Base-by-base conservation (phyloP, 2,888 invertebrate species). In the Hirtodrosophila alboralis region DNA sequence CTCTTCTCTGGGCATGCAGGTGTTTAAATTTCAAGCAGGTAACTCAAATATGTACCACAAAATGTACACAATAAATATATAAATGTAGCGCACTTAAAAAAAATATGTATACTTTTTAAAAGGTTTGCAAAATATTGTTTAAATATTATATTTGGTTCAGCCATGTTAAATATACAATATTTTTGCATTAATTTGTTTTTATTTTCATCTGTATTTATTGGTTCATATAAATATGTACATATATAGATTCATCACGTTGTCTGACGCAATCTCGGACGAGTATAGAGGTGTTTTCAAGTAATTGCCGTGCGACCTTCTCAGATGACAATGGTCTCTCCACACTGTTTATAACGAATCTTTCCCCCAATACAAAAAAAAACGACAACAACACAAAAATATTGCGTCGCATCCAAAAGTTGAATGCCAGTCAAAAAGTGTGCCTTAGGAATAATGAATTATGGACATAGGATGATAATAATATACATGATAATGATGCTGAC, bases 261-360 rank as follows among this genome's bases (percentile, higher is more conserved):
- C 83, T 79, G 78, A 75, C 83, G 79, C 83, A 81, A 81, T 70
- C 53, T 47, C 47, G 31, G 57, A 13, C 47, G 64, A 64, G 69
- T 38, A n/a, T n/a, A 47, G 72, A 57, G 56, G 63, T 72, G 62
- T 64, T 52, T 21, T 74, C 60, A 57, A 59, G 57, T 61, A 77
- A 74, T 74, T 77, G 75, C 71, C 67, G 67, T 44, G 41, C 67
- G 78, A 80, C 79, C 79, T 80, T 80, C 79, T 64, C 71, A 47
- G 66, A 74, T 76, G 84, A 69, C 79, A 83, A 84, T 80, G 84
- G 74, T 74, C 71, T 62, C 38, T 56, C 45, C 52, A 64, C 60
- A 34, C 49, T 41, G 13, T 6, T 41, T 27, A 41, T 27, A 41
- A 21, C 37, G 36, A 41, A 48, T 43, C 28, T 40, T n/a, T 30